A percentile compares a stretch with the other conserved stretches of the same genome.
phyloP scores from a whole-genome alignment of 2,797 vertebrate species.

The Onychomys arenicola region DNA sequence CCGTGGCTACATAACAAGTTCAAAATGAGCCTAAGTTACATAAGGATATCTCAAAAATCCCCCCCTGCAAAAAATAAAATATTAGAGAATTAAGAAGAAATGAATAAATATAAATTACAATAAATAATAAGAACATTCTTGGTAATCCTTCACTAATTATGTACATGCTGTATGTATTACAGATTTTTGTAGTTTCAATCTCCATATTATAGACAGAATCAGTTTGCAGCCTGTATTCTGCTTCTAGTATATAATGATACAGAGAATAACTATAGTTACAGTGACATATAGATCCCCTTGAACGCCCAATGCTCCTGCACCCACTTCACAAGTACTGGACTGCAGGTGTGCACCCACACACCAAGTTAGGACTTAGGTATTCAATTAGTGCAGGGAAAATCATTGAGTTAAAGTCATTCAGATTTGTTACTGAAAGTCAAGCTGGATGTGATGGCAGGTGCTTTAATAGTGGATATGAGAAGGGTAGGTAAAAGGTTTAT shows the following conservation, averaged over 20 bases:
- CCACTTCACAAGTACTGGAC: neutral
- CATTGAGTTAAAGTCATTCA: neutral
- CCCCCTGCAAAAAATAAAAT: neutral
- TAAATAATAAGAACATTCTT: neutral
- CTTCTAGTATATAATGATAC: neutral
- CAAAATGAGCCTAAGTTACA: neutral
- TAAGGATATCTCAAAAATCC: neutral
- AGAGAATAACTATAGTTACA: neutral
- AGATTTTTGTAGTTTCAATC: neutral
- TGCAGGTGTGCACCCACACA: too few relatives aligned
- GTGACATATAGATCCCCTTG: neutral
- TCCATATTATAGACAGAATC: neutral
- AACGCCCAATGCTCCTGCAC: neutral
- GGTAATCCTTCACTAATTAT: neutral
- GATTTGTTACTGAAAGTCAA: neutral
- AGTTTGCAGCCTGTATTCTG: neutral
- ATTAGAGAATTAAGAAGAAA: conserved; percentile 22
- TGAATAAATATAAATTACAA: conserved; percentile 50
- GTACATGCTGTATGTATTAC: neutral
- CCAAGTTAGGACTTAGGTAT: neutral
- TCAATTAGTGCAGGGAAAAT: neutral
- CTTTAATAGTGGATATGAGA: neutral
- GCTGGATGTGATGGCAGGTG: neutral
- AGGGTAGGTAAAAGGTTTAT: neutral
- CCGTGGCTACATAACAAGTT: neutral